Evolutionary conservation across 2,113 vertebrate species (phyloP), one percentile per base, ranked within the genome.

Genomic region (Sinocyclocheilus maitianheensis): DNA sequence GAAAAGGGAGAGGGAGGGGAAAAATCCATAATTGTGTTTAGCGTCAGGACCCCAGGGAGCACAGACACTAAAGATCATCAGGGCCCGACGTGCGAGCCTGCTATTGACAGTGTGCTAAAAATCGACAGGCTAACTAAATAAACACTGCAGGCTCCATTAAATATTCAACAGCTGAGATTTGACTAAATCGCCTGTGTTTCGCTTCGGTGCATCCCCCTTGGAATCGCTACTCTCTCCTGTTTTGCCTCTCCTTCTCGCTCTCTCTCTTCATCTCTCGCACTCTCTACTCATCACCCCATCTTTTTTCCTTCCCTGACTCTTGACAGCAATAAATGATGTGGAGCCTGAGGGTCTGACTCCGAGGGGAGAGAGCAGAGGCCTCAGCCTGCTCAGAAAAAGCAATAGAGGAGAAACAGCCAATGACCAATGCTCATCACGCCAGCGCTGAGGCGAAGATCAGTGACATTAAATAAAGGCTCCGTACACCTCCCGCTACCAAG

Each of bases 91-190:
- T 96, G 94, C 96, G 96, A 97, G 97, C 82, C 96, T 93, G 95
- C 96, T 97, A 99, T 99, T 98, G 98, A 99, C 97, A 99, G 97
- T 97, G 96, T 95, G 96, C 96, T 97, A 97, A 98, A 98, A 98
- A 99, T 98, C 97, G 97, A 98, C 98, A 98, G 95, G 94, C 96
- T 97, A 96, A 97, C 97, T 97, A 97, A 98, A 98, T 97, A 98
- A 99, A 98, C 97, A 96, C 94, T 92, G 92, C 94, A 94, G 95
- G 96, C 96, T 95, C 96, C 96, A 98, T 99, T 97, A 98, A 99
- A 99, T 97, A 99, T 99, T 98, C 98, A 99, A 95, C 95, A 95
- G 94, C 91, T 95, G 96, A 97, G 97, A 98, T 98, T 96, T 97
- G 96, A 99, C 96, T 95, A 96, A 95, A 89, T 77, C 77, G 84